Evolutionary conservation across 2,797 vertebrate species (phyloP).

Genomic region (Hippoglossus hippoglossus): DNA sequence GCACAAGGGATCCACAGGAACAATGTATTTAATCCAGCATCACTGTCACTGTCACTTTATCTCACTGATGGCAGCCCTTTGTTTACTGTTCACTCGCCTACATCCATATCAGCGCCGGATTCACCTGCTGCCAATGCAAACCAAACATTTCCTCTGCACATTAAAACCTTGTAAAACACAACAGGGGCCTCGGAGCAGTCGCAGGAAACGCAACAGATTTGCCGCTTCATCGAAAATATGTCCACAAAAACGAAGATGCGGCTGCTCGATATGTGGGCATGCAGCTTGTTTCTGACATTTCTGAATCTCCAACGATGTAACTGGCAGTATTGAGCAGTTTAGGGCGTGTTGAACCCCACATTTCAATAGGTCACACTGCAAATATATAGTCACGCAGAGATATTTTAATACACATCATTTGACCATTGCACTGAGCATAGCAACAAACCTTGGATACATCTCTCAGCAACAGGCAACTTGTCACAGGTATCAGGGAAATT

Average conservation of each 20-base stretch:
- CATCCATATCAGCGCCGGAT: not conserved
- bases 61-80: not conserved
- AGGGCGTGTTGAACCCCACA: not conserved
- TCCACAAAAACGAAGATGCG: not conserved
- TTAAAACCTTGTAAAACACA: not conserved
- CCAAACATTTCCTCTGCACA: not conserved
- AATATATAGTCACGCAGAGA: not conserved
- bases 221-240: not conserved
- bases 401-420: too few relatives aligned
- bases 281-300: not conserved
- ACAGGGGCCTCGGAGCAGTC: not conserved
- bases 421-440: not conserved
- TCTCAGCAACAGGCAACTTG: not conserved
- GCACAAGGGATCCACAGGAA: not conserved
- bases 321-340: too few relatives aligned
- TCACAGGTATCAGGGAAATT: too few relatives aligned
- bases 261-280: not conserved
- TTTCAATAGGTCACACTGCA: slow-evolving; percentile 3
- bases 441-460: not conserved
- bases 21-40: not conserved
- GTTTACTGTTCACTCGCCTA: not conserved
- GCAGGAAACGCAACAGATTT: not conserved
- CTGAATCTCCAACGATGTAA: not conserved
- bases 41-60: not conserved
- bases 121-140: not conserved